Evolutionary conservation across 2,113 vertebrate genomes (phyloP), one percentile per base, ranked within the genome.

Genomic region (Lamprologus tigripictilis): DNA sequence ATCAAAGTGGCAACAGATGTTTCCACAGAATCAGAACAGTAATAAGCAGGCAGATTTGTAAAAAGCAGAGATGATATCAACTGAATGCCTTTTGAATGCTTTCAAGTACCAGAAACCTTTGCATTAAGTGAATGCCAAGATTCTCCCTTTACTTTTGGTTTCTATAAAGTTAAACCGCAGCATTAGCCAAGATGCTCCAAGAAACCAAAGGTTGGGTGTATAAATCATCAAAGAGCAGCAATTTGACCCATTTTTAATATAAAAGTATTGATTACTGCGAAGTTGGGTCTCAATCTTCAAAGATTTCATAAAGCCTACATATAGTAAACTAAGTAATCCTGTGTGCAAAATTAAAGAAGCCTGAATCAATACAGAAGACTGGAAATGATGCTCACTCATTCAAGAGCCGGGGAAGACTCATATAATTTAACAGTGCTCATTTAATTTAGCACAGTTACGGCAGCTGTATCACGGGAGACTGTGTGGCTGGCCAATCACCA

Each of bases 381-480:
- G 57, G 73, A 88, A 78, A 79, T 71, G 92, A 80, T 90, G 45
- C 55, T 81, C 61, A 58, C 80, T 45, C 42, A 53, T 68, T 87
- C 16, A n/a, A 79, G 63, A 79, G 88, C 81, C 68, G n/a, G 37
- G 21, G 76, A 86, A 51, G 73, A 58, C 88, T 92, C 89, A 82
- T 88, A 91, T 89, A 51, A 63, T 88, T 92, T 82, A 93, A 92
- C 76, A 80, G 88, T 35, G 76, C 84, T 92, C 86, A 89, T 94
- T 92, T 91, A 33, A 92, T 92, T 94, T 83, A 84, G 80, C 68
- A 88, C 87, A 88, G 87, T 85, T 93, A 88, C 85, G 90, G 84
- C 83, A 88, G 87, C 88, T 91, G 73, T 86, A 76, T 80, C 81
- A 47, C 23, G 21, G 33, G 81, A 80, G 85, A 83, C 40, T 66